Evolutionary conservation across 2,888 invertebrate species (phyloP).

Genomic region (Aelia acuminata): DNA sequence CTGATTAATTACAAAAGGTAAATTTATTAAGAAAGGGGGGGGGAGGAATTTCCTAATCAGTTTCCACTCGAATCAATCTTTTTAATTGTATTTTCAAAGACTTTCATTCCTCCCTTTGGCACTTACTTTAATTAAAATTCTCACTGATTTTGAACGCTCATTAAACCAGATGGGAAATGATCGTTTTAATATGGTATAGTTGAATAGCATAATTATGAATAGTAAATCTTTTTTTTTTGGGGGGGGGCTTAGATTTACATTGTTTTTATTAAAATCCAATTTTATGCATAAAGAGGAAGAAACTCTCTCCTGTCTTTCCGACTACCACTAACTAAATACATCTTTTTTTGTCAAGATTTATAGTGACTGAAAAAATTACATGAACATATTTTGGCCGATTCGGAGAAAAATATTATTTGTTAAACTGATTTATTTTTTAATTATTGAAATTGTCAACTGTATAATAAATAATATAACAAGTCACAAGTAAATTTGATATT

Average conservation of each 20-base stretch:
- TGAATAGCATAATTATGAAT: neutral
- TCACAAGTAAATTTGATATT: too few species aligned
- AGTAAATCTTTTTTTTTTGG: neutral
- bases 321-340: too few species aligned
- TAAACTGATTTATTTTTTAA: too few species aligned
- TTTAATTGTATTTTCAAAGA: slow-evolving; percentile 1
- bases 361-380: too few species aligned
- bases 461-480: too few species aligned
- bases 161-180: neutral
- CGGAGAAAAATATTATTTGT: too few species aligned
- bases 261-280: too few species aligned
- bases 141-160: neutral
- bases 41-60: neutral
- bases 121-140: slow-evolving; percentile 4
- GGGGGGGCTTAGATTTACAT: neutral
- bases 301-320: too few species aligned
- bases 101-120: neutral
- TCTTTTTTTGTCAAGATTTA: too few species aligned
- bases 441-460: too few species aligned
- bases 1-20: neutral
- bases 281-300: too few species aligned
- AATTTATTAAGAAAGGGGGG: neutral
- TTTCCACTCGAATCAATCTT: slow-evolving; percentile 28
- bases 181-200: neutral
- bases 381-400: too few species aligned